A percentile compares a stretch with the other conserved stretches of the same genome.
phyloP scores from a whole-genome alignment of 2,888 invertebrate species.

The Drosophila imparisetae region DNA sequence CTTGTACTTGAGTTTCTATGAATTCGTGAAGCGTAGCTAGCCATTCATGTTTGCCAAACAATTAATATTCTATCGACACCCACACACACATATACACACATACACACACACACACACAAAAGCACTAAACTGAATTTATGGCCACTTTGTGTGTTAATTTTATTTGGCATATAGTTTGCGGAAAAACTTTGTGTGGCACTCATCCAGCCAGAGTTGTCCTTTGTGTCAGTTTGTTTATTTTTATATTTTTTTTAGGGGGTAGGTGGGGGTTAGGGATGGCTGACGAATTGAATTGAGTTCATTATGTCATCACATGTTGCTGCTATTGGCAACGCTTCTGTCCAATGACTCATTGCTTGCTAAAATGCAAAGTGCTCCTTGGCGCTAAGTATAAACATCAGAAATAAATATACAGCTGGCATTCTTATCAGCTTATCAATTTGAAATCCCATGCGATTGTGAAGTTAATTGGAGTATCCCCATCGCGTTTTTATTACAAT shows the following conservation, averaged over 20 bases:
- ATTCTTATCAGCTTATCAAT: conserved; percentile 55
- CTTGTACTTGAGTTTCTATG: conserved; percentile 4
- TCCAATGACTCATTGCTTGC: conserved; percentile 48
- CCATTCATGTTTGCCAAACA: conserved; percentile 16
- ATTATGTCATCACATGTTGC: conserved; percentile 69
- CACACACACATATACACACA: background rate
- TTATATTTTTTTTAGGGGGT: background rate
- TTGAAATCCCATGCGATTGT: conserved; percentile 18
- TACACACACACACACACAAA: background rate
- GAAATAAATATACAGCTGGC: background rate
- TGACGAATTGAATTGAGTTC: conserved; percentile 32
- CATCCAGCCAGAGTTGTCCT: conserved; percentile 27
- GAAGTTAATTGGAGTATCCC: conserved; percentile 25
- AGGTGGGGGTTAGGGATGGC: background rate
- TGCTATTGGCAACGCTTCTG: conserved; percentile 27
- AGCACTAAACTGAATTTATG: conserved; percentile 18
- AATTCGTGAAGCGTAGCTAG: background rate
- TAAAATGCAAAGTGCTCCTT: conserved; percentile 4
- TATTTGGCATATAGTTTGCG: conserved; percentile 42
- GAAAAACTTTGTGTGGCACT: conserved; percentile 29
- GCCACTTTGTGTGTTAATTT: conserved; percentile 64
- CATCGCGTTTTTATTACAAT: conserved; percentile 28
- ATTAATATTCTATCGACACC: conserved; percentile 48
- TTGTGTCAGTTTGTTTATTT: background rate
- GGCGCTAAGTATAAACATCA: background rate